These are phyloP conservation scores for Labeo calbasu DNA, from an alignment of 2,797 vertebrate species.

Conservation along the genomic window DNA sequence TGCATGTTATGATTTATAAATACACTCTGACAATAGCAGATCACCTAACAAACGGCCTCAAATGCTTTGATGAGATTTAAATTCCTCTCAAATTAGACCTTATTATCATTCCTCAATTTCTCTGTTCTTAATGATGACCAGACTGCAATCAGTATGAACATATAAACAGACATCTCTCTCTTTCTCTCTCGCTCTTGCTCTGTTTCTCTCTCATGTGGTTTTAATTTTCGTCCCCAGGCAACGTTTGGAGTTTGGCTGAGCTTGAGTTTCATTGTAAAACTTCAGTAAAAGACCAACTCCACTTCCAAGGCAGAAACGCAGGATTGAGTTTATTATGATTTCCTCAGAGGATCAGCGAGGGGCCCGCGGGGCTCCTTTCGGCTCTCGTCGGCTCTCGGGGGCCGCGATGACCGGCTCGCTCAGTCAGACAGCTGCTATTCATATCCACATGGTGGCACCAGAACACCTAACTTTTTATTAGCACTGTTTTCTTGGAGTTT, in stretches of 20 bases:
- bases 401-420: background rate
- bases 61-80: slow-evolving; percentile 52
- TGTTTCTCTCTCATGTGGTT: slow-evolving; percentile 57
- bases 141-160: slow-evolving; percentile 76
- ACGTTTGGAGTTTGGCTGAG: slow-evolving; percentile 62
- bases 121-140: slow-evolving; percentile 73
- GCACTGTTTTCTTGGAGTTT: background rate
- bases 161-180: slow-evolving; percentile 60
- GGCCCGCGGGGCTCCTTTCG: background rate
- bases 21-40: slow-evolving; percentile 2
- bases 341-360: slow-evolving; percentile 34
- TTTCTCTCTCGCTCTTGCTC: slow-evolving; percentile 52
- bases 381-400: slow-evolving; percentile 16
- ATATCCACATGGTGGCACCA: slow-evolving; percentile 51
- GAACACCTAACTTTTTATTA: slow-evolving; percentile 3
- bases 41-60: slow-evolving; percentile 17
- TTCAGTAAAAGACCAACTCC: slow-evolving; percentile 45
- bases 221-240: slow-evolving; percentile 62
- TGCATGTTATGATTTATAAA: slow-evolving; percentile 22
- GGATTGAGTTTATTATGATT: slow-evolving; percentile 52
- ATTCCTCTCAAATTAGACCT: slow-evolving; percentile 68
- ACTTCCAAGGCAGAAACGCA: slow-evolving; percentile 42
- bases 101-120: slow-evolving; percentile 85
- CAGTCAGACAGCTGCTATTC: background rate
- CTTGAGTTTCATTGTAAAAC: slow-evolving; percentile 66